Evolutionary conservation across 2,113 vertebrate species (phyloP).

Genomic region (Heteronetta atricapilla): DNA sequence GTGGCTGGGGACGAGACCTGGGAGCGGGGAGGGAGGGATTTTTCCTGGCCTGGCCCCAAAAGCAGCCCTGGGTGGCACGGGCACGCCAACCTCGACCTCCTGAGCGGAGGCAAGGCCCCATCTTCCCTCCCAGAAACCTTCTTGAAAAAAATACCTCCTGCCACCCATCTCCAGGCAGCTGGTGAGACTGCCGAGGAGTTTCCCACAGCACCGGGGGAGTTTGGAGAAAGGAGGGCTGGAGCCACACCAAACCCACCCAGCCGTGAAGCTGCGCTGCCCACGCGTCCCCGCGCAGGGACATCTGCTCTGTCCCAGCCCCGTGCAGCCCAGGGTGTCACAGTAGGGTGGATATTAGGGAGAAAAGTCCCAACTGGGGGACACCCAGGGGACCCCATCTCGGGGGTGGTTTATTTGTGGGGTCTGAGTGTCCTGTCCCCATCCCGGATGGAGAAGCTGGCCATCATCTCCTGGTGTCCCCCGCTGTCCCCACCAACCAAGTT

Average conservation of each 20-base stretch:
- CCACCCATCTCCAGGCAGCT: not conserved
- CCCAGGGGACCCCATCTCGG: not conserved
- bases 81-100: not conserved
- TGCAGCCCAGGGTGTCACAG: not conserved
- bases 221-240: not conserved
- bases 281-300: rapidly evolving
- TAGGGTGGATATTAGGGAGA: not conserved
- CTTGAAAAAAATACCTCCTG: not conserved
- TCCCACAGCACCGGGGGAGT: not conserved
- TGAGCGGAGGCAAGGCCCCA: not conserved
- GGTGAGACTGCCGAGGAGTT: not conserved
- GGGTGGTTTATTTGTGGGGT: not conserved
- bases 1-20: not conserved
- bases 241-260: not conserved
- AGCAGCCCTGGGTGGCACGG: not conserved
- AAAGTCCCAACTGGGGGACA: not conserved
- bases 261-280: not conserved
- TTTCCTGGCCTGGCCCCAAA: not conserved
- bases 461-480: no score
- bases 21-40: not conserved
- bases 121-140: not conserved
- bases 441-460: not conserved
- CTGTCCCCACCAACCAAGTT: not conserved
- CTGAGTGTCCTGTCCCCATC: not conserved
- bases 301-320: not conserved